Base-by-base conservation (phyloP, 2,888 invertebrate species). In the Iselma pallidipennis region DNA sequence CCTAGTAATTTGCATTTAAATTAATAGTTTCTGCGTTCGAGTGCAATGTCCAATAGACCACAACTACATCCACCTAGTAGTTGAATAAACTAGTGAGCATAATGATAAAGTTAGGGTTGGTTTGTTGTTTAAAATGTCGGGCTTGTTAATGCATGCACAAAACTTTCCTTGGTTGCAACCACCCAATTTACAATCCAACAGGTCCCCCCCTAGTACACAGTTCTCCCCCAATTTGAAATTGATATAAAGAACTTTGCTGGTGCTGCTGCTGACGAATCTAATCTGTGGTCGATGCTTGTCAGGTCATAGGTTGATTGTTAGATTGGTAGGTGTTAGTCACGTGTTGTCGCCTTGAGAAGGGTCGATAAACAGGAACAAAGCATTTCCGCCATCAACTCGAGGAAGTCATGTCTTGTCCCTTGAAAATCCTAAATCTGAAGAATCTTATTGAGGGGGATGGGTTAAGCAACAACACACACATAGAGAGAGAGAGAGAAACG, bases 1-100 rank as follows among this genome's bases (percentile, higher is more conserved):
- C 21, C 37, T 45, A 23, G 6, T 23, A 54, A 61, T 61, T 61
- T 61, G 54, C 61, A 61, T 61, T 57, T 61, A 57, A 55, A 61
- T 61, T 61, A 49, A 54, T 49, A 50, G 57, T 21, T 37, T 45
- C 52, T 48, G 37, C 16, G 51, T 33, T 55, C 28, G 48, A 5
- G 58, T 51, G 29, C 53, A 51, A 28, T 50, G 49, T 9, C 28
- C 50, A 50, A 50, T 50, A 37, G 16, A 16, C 37, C 37, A 14
- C 28, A 50, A 26, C n/a, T 28, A 50, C 10, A 10, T 48, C 21
- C 2, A 23, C 25, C 16, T 10, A n/a, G 29, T 29, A n/a, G n/a
- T 50, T 19, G 50, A 9, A n/a, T n/a, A n/a, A n/a, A n/a, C n/a
- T 28, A 37, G 16, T 9, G 2, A 37, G 16, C 33, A 37, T 37